Percentiles rank a stretch among this genome's conserved stretches.
Evolutionary conservation across 2,888 invertebrate species (phyloP).

Genomic region (Dicycla oo): DNA sequence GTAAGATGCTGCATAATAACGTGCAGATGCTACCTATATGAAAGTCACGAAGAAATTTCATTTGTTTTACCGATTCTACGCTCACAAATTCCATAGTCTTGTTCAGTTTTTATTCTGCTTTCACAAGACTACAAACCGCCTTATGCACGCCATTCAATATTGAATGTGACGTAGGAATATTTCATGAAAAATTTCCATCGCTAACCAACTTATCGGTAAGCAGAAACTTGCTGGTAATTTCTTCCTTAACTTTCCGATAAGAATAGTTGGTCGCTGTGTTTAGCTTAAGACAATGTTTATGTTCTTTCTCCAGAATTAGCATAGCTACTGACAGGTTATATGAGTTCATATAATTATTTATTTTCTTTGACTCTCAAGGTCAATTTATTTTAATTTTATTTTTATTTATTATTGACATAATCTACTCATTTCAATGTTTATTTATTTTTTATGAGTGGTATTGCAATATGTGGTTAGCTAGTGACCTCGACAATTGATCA

Average conservation of each 20-base stretch:
- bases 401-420: too few relatives aligned
- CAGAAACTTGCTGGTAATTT: conserved; percentile 8
- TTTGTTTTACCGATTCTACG: not conserved
- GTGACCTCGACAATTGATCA: too few relatives aligned
- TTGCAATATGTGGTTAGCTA: too few relatives aligned
- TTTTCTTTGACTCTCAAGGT: too few relatives aligned
- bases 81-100: not conserved
- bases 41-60: conserved; percentile 7
- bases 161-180: conserved; percentile 6
- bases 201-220: conserved; percentile 14
- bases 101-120: not conserved
- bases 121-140: not conserved
- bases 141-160: conserved; percentile 9
- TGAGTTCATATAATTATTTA: too few relatives aligned
- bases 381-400: too few relatives aligned
- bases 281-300: too few relatives aligned
- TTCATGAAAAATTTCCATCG: conserved; percentile 7
- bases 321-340: too few relatives aligned
- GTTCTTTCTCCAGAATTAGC: too few relatives aligned
- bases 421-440: too few relatives aligned
- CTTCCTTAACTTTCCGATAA: conserved; percentile 9
- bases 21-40: not conserved
- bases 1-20: not conserved
- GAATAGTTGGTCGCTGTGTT: too few relatives aligned
- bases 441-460: too few relatives aligned